Evolutionary conservation across 2,797 vertebrate genomes (phyloP).

Genomic region (Chaunax sp.): DNA sequence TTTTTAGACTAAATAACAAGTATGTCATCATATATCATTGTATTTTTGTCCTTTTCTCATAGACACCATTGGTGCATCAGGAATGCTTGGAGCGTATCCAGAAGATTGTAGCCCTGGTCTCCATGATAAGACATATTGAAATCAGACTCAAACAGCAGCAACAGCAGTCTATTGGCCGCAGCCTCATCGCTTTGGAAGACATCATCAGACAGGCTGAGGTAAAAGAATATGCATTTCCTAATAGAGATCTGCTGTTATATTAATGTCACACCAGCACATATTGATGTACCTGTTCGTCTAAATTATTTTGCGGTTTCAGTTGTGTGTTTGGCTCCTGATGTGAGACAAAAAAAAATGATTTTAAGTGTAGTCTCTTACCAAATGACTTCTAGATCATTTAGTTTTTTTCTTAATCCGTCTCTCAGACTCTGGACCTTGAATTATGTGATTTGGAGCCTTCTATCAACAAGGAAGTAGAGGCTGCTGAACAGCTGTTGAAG

Average conservation of each 20-base stretch:
- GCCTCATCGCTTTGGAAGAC: slow-evolving; percentile 82
- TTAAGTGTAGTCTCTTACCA: slow-evolving; percentile 30
- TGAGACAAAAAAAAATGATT: slow-evolving; percentile 29
- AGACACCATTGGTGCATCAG: slow-evolving; percentile 84
- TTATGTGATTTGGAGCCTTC: slow-evolving; percentile 87
- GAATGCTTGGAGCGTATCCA: slow-evolving; percentile 93
- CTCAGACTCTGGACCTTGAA: slow-evolving; percentile 87
- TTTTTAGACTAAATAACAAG: not conserved
- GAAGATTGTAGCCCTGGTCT: slow-evolving; percentile 88
- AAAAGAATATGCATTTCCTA: not conserved
- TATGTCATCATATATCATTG: not conserved
- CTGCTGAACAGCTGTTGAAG: slow-evolving; percentile 83
- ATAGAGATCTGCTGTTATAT: not conserved
- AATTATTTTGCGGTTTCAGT: not conserved
- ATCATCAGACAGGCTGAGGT: slow-evolving; percentile 91
- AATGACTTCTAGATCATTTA: slow-evolving; percentile 24
- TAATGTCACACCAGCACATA: no score
- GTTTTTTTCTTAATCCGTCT: slow-evolving; percentile 39
- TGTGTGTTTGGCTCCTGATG: not conserved
- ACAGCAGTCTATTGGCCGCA: slow-evolving; percentile 84
- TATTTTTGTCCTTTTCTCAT: not conserved
- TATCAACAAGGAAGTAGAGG: slow-evolving; percentile 85
- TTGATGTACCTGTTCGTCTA: not conserved
- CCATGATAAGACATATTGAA: slow-evolving; percentile 91
- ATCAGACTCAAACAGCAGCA: slow-evolving; percentile 89